phyloP scores from a whole-genome alignment of 2,113 vertebrate species.

The Mormyrus lacerda region DNA sequence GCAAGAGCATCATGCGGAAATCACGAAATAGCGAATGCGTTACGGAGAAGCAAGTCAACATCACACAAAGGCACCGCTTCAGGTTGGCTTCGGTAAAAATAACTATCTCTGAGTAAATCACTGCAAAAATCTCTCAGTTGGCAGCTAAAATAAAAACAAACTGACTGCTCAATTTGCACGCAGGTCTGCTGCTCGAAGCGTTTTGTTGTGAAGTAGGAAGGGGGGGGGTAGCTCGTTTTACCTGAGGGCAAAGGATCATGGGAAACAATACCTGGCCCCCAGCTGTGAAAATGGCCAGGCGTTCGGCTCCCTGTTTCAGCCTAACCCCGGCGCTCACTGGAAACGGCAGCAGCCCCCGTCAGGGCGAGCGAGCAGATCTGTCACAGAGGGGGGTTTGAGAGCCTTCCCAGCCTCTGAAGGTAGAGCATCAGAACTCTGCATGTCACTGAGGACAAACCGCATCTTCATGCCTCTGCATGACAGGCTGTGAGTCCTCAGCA shows the following conservation, averaged over 20 bases:
- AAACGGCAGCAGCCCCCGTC: background rate
- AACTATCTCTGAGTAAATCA: background rate
- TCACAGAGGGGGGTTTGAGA: background rate
- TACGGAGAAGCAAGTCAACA: background rate
- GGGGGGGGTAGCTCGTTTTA: background rate
- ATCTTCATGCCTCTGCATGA: background rate
- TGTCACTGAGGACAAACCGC: background rate
- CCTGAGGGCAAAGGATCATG: background rate
- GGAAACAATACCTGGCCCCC: background rate
- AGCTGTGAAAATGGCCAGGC: background rate
- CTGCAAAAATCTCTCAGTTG: background rate
- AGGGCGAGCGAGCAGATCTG: background rate
- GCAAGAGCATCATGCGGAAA: background rate
- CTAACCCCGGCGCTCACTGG: background rate
- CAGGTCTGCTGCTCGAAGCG: background rate
- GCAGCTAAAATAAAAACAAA: background rate
- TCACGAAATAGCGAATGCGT: background rate
- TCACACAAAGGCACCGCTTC: background rate
- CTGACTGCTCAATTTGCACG: background rate
- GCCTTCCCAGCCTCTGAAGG: background rate
- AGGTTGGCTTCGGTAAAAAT: background rate
- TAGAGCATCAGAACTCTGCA: background rate
- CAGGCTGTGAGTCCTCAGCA: background rate
- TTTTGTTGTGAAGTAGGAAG: background rate
- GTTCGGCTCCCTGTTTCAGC: background rate